These are phyloP conservation scores for Chrysogorgia sp. DNA, from an alignment of 92 coral and sea anemone genomes.

Conservation along the genomic window DNA sequence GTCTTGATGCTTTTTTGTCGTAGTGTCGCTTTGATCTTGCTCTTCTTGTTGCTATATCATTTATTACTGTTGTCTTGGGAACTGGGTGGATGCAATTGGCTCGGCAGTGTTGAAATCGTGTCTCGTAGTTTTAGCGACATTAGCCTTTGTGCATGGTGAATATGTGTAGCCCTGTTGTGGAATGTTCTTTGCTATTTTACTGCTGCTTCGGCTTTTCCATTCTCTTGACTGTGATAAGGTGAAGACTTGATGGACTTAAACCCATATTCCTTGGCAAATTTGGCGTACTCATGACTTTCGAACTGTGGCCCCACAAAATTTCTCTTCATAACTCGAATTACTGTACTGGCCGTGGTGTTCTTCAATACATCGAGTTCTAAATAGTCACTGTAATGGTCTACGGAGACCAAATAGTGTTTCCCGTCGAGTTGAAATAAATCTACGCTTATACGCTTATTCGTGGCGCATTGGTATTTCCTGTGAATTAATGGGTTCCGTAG, in stretches of 20 bases:
- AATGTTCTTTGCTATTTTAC: conserved; percentile 62
- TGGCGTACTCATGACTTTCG: conserved; percentile 33
- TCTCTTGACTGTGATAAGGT: conserved; percentile 62
- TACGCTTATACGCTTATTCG: too few relatives aligned
- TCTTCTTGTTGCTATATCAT: conserved; percentile 30
- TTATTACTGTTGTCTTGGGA: conserved; percentile 8
- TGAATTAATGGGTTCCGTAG: conserved; percentile 47
- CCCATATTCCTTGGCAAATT: conserved; percentile 46
- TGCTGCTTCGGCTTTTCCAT: conserved; percentile 64
- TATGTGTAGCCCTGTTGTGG: too few relatives aligned
- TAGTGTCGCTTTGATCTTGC: conserved; percentile 19
- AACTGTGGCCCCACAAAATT: conserved; percentile 66
- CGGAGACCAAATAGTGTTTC: not conserved
- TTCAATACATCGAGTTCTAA: conserved; percentile 41
- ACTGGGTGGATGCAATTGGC: conserved; percentile 31
- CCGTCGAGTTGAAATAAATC: not conserved
- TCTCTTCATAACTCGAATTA: conserved; percentile 47
- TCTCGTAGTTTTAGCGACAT: conserved; percentile 46
- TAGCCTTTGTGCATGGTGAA: too few relatives aligned
- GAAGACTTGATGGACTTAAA: conserved; percentile 58
- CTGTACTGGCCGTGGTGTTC: conserved; percentile 39
- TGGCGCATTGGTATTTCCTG: conserved; percentile 33
- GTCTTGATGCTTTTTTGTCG: conserved; percentile 17
- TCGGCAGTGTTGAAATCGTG: conserved; percentile 43
- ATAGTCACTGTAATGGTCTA: conserved; percentile 54